Conservation (phyloP, 2,888 invertebrate genomes). For the Phragmatobia fuliginosa region DNA sequence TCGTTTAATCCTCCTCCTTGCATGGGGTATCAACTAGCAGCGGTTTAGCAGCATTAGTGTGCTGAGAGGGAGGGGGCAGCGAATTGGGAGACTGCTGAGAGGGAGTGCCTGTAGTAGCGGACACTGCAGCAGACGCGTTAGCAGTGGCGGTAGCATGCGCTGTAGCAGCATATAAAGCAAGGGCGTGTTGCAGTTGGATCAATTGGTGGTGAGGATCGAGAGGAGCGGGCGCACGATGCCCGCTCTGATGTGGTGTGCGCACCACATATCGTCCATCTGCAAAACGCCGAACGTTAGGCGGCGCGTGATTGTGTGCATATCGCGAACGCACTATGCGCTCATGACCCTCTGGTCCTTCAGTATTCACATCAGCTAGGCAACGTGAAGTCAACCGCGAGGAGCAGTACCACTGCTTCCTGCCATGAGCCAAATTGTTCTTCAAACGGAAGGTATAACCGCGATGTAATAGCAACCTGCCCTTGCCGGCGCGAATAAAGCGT, state of each 20-base stretch:
- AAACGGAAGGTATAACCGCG: conserved; percentile 83
- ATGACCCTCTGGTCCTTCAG: conserved; percentile 83
- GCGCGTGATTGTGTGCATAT: conserved; percentile 82
- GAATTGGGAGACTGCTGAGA: conserved; percentile 69
- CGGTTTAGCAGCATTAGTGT: conserved; percentile 73
- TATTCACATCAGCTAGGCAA: conserved; percentile 82
- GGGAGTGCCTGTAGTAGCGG: conserved; percentile 58
- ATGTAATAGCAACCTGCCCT: conserved; percentile 79
- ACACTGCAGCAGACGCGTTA: conserved; percentile 65
- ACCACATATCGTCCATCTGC: conserved; percentile 83
- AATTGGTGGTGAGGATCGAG: conserved; percentile 82
- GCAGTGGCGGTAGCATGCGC: conserved; percentile 80
- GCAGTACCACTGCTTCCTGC: conserved; percentile 84
- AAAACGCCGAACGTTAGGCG: conserved; percentile 82
- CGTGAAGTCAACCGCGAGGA: conserved; percentile 82
- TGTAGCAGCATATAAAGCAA: conserved; percentile 81
- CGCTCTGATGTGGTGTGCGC: conserved; percentile 83
- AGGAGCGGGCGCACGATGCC: conserved; percentile 81
- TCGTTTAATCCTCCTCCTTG: conserved; percentile 77
- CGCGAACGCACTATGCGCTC: conserved; percentile 83
- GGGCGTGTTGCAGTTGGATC: conserved; percentile 81
- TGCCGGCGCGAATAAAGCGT: conserved; percentile 83
- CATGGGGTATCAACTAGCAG: conserved; percentile 80
- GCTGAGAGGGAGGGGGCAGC: conserved; percentile 65
- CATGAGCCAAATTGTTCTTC: conserved; percentile 84